Evolutionary conservation across 1,140 invertebrate genomes (phyloP), one percentile per base, ranked within the genome.

Genomic region (Telenomus remus): DNA sequence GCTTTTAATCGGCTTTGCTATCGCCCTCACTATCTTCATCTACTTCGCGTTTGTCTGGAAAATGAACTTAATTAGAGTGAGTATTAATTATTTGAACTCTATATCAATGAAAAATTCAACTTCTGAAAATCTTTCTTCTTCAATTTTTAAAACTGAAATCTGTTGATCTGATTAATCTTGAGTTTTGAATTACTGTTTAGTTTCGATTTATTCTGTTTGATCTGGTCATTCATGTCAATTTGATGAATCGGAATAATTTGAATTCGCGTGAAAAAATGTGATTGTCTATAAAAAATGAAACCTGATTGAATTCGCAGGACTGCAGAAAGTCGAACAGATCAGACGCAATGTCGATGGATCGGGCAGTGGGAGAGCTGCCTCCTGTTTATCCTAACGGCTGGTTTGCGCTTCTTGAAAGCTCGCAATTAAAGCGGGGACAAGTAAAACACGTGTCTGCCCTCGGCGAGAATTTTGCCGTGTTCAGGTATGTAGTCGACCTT

Each of bases 341-440:
- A n/a, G 63, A 37, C 7, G 59, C 53, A 19, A 73, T 81, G 76
- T 57, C 73, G 16, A 85, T 80, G 63, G 80, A 79, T 42, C 80
- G 92, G 3, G 89, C 89, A 57, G 81, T 91, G 13, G 92, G 90
- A 4, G 90, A 92, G 50, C 78, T 95, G 7, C 94, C 94, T 0
- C 95, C 95, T 0, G 93, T 95, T 0, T 97, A 92, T 86, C 96
- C 96, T 0, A 97, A 98, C 79, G 96, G 96, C 9, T 97, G 96
- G 96, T 96, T 95, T 82, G 92, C 90, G 0, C 78, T 97, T 0
- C 84, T 92, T 0, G 95, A 97, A 83, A 93, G 92, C 5, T 87
- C 85, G 14, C 87, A 92, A 14, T 68, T 98, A 2, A 89, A 86
- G 27, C 82, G 82, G 1, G 91, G 91, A 34, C 85, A 92, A 68